phyloP scores from a whole-genome alignment of 2,113 vertebrate species.

The Canis aureus region DNA sequence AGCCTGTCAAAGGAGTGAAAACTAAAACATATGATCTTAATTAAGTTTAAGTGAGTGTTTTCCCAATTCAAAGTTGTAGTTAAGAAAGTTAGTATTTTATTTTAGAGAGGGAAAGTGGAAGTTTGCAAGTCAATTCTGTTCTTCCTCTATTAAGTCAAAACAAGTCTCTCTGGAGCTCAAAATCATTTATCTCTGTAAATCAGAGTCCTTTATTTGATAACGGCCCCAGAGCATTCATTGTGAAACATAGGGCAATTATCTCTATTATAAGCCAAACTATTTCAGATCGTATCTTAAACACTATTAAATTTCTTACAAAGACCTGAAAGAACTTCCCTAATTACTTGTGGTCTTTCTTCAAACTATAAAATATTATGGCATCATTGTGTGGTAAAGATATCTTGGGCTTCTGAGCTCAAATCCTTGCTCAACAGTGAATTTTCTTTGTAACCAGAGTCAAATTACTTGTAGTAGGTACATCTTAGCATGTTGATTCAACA shows the following conservation, averaged over 20 bases:
- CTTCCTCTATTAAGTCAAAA: slow-evolving; percentile 57
- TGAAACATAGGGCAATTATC: neutral
- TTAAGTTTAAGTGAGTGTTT: slow-evolving; percentile 66
- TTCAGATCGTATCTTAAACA: neutral
- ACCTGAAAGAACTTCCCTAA: neutral
- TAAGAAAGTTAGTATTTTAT: slow-evolving; percentile 59
- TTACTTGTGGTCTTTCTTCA: neutral
- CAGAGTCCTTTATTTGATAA: neutral
- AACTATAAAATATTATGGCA: neutral
- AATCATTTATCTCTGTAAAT: neutral
- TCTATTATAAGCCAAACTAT: neutral
- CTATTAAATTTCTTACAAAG: neutral
- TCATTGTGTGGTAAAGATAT: neutral
- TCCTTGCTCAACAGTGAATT: neutral
- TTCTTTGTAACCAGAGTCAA: neutral
- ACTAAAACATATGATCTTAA: slow-evolving; percentile 66
- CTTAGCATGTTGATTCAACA: neutral
- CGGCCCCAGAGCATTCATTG: neutral
- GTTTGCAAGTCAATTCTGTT: slow-evolving; percentile 55
- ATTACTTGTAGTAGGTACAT: neutral
- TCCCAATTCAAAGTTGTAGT: slow-evolving; percentile 54
- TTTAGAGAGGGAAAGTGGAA: slow-evolving; percentile 68
- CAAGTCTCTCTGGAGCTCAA: neutral
- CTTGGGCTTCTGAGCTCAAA: slow-evolving; percentile 11
- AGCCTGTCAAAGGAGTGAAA: slow-evolving; percentile 55